Conservation (phyloP, 2,888 invertebrate genomes). For the Phengaris arion region DNA sequence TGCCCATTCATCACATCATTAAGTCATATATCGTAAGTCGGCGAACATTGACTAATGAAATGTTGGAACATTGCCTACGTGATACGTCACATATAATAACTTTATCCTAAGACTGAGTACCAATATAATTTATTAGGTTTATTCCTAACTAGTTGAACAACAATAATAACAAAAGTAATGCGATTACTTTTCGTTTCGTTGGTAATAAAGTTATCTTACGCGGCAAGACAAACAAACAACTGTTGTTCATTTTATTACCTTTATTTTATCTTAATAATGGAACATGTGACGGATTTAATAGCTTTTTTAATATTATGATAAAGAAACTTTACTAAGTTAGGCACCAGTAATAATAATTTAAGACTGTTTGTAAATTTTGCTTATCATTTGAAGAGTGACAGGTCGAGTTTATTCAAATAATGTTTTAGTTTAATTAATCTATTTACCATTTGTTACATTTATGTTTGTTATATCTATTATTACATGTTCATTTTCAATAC, state of each 20-base stretch:
- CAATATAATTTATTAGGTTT: slow-evolving; percentile 14
- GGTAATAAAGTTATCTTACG: slow-evolving; percentile 5
- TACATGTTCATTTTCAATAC: too few relatives aligned
- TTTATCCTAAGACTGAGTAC: slow-evolving; percentile 7
- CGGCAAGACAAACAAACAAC: not conserved
- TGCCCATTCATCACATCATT: not conserved
- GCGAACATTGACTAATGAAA: not conserved
- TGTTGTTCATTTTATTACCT: slow-evolving; percentile 17
- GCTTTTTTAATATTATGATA: too few relatives aligned
- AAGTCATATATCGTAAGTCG: not conserved
- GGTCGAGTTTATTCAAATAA: too few relatives aligned
- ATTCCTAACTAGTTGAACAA: slow-evolving; percentile 23
- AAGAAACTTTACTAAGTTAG: too few relatives aligned
- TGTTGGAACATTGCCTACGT: slow-evolving; percentile 15
- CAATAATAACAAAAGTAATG: slow-evolving; percentile 17
- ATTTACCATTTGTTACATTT: too few relatives aligned
- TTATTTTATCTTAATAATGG: not conserved
- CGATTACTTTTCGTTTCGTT: slow-evolving; percentile 21
- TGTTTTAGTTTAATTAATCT: too few relatives aligned
- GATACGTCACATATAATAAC: slow-evolving; percentile 2
- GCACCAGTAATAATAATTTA: too few relatives aligned
- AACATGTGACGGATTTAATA: too few relatives aligned
- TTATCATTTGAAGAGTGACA: too few relatives aligned
- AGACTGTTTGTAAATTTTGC: too few relatives aligned
- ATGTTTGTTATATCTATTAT: too few relatives aligned